These are phyloP conservation scores for Empidonax traillii DNA, from an alignment of 2,113 vertebrate species.

Conservation along the genomic window DNA sequence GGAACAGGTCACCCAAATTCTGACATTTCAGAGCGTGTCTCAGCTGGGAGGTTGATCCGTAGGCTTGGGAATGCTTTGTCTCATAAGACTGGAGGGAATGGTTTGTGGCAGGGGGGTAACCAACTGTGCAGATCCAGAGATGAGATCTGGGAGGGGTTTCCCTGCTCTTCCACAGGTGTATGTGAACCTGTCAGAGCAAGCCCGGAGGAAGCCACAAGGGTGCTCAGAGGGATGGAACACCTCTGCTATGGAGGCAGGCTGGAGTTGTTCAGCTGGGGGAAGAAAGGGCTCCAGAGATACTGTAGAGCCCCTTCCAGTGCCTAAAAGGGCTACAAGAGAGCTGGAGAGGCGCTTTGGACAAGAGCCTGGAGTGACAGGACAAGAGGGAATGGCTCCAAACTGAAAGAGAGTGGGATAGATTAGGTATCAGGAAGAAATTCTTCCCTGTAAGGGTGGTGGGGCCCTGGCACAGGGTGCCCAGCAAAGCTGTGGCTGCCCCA, in stretches of 20 bases:
- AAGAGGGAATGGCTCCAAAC: background rate
- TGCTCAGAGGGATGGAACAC: background rate
- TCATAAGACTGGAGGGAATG: background rate
- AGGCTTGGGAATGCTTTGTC: background rate
- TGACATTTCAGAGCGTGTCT: fast-evolving
- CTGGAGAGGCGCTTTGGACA: background rate
- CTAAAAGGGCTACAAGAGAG: background rate
- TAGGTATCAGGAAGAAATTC: background rate
- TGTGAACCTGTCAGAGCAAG: background rate
- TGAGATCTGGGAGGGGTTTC: background rate
- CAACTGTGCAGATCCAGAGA: background rate
- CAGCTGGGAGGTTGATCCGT: background rate
- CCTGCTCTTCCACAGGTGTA: background rate
- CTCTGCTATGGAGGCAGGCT: background rate
- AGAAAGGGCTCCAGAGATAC: background rate
- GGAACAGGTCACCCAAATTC: background rate
- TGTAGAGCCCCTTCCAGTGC: background rate
- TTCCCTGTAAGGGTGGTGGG: background rate
- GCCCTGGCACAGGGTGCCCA: background rate
- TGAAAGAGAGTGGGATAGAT: background rate
- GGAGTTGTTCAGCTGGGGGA: background rate
- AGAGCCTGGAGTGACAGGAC: background rate
- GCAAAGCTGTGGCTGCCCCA: background rate
- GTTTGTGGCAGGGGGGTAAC: background rate
- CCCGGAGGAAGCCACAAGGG: background rate